Evolutionary conservation across 2,113 vertebrate species (phyloP).

Genomic region (Sigmodon hispidus): DNA sequence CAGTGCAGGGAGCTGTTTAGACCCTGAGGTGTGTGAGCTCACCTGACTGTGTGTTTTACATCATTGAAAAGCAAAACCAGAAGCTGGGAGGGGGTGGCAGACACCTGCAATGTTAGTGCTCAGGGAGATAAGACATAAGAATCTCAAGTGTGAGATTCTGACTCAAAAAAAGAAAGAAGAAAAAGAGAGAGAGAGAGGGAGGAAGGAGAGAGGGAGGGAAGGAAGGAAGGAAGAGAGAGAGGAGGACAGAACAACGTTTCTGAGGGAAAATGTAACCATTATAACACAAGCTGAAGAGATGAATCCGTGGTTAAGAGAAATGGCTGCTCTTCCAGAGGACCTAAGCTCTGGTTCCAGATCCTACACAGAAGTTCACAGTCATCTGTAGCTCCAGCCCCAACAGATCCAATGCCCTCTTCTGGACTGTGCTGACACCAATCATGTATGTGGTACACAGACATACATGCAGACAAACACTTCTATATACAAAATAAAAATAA

Average conservation of each 20-base stretch:
- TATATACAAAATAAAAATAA: background rate
- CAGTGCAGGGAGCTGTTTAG: background rate
- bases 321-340: background rate
- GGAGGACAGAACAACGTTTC: background rate
- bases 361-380: background rate
- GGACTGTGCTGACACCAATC: background rate
- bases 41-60: background rate
- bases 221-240: too few species aligned
- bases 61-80: background rate
- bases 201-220: too few species aligned
- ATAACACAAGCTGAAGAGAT: background rate
- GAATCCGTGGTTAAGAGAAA: background rate
- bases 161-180: background rate
- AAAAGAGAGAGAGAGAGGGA: too few species aligned
- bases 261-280: background rate
- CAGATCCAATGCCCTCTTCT: background rate
- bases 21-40: background rate
- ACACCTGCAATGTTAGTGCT: background rate
- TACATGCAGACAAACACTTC: background rate
- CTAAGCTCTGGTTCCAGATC: background rate
- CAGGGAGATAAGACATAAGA: too few species aligned
- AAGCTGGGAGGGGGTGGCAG: background rate
- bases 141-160: background rate
- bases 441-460: background rate
- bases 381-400: background rate